Evolutionary conservation across 2,888 invertebrate genomes (phyloP), one percentile per base, ranked within the genome.

Genomic region (Octodonta nipae): DNA sequence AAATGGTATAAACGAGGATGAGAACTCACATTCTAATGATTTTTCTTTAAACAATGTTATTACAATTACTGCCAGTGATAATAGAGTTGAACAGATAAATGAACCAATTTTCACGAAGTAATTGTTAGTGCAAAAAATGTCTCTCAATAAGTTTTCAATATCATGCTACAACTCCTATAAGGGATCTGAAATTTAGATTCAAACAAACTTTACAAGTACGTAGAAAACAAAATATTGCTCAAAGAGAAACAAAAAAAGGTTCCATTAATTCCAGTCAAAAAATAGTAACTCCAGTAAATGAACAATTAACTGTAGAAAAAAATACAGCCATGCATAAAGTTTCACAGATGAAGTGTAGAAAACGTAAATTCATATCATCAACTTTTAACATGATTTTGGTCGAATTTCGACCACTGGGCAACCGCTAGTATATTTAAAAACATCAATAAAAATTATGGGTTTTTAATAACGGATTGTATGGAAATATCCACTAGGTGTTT

Each of bases 271-370:
- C 33, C 17, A 34, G 28, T 28, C 3, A 22, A 22, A 11, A n/a
- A 6, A 20, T 20, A 7, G n/a, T n/a, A 20, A 20, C 20, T 22
- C 22, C 7, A 5, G 1, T 3, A 6, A 12, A 13, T n/a, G 32
- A 11, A 16, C 1, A 15, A 4, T 15, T 10, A 11, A 30, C 27
- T 8, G 40, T 35, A 17, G 52, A 52, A 35, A 46, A 50, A 36
- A 40, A 49, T 4, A 44, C 52, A 32, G 57, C 55, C 42, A 55
- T 66, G 30, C 63, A 66, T 31, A 58, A 68, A 15, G 65, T 63
- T 2, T 67, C 70, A 1, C 67, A 69, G 14, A 50, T 56, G 13
- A 56, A 69, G 12, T 67, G 67, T 50, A 54, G 70, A 10, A 63
- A 68, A 47, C 69, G 70, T 44, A 64, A 71, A 40, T n/a, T n/a